Percentiles rank a stretch among this genome's conserved stretches.
These are phyloP conservation scores for Aspiorhynchus laticeps DNA, from an alignment of 2,113 vertebrate species.

Conservation along the genomic window DNA sequence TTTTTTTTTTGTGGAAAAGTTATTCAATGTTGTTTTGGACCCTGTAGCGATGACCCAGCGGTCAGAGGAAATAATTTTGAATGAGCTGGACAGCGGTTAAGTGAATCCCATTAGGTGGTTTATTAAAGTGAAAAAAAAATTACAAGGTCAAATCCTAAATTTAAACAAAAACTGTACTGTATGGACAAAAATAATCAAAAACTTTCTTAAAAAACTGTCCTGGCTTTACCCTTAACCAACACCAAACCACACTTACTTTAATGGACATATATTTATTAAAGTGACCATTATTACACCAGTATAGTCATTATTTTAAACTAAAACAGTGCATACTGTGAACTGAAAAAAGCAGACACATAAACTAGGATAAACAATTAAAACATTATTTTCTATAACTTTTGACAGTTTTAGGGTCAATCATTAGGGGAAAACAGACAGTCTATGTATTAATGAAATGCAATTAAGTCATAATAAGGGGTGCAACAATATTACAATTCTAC, in stretches of 20 bases:
- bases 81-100: not conserved
- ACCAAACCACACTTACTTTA: not conserved
- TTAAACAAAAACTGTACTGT: too few species aligned
- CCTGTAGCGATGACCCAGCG: not conserved
- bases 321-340: not conserved
- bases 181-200: too few species aligned
- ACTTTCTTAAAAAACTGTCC: too few species aligned
- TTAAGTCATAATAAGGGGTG: not conserved
- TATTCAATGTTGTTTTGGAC: not conserved
- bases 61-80: not conserved
- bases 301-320: not conserved
- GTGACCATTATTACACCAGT: not conserved
- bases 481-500: not conserved
- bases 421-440: not conserved
- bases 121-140: not conserved
- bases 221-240: not conserved
- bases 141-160: too few species aligned
- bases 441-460: not conserved
- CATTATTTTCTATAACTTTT: not conserved
- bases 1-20: not conserved
- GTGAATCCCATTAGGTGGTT: not conserved
- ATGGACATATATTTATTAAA: not conserved
- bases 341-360: not conserved
- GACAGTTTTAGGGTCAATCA: not conserved
- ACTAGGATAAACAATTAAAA: not conserved